Evolutionary conservation across 2,888 invertebrate species (phyloP).

Genomic region (Rhogogaster chlorosoma): DNA sequence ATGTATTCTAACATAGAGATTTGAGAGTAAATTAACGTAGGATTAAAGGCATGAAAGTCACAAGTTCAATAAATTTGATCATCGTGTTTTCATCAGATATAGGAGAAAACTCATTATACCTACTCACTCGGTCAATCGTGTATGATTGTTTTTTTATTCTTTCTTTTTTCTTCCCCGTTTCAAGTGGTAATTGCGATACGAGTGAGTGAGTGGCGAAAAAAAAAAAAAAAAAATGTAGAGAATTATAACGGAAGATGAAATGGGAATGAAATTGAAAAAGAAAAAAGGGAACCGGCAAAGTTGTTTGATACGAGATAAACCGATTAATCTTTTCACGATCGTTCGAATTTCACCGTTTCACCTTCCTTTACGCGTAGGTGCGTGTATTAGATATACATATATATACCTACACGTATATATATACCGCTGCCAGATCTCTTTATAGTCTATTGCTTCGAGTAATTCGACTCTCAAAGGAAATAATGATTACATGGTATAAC

Average conservation of each 20-base stretch:
- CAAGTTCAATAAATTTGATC: too few relatives aligned
- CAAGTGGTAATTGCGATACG: background rate
- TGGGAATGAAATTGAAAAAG: background rate
- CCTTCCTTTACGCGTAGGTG: background rate
- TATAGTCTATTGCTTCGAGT: conserved; percentile 17
- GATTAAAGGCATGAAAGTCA: too few relatives aligned
- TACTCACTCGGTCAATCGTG: background rate
- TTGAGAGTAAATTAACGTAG: too few relatives aligned
- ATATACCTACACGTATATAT: background rate
- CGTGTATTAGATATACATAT: too few relatives aligned
- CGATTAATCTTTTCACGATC: background rate
- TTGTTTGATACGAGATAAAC: background rate
- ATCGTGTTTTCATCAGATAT: background rate
- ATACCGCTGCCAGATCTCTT: background rate
- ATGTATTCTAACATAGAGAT: too few relatives aligned
- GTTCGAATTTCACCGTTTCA: background rate
- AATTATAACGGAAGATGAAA: background rate
- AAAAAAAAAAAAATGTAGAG: background rate
- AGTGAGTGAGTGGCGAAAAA: background rate
- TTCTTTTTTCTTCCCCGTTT: background rate
- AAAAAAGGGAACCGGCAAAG: background rate
- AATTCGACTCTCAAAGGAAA: conserved; percentile 35
- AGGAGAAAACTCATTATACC: too few relatives aligned
- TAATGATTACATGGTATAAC: conserved; percentile 29
- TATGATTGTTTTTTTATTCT: background rate